phyloP scores from a whole-genome alignment of 2,113 vertebrate genomes.

The Oplegnathus fasciatus region DNA sequence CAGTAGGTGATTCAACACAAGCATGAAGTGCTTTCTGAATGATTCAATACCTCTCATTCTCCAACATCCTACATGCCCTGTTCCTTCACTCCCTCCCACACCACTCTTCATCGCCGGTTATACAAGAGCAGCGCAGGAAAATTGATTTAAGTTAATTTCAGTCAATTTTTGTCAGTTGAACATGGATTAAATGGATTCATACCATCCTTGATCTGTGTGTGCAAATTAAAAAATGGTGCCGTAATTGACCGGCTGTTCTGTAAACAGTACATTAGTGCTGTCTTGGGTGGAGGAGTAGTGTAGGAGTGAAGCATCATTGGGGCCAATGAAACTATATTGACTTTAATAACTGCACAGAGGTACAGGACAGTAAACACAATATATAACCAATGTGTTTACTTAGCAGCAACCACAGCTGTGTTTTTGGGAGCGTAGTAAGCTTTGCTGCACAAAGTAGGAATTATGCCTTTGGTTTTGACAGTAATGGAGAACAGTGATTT shows the following conservation, averaged over 20 bases:
- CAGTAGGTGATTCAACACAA: slow-evolving; percentile 31
- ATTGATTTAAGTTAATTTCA: slow-evolving; percentile 38
- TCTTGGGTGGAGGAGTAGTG: slow-evolving; percentile 28
- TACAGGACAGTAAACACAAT: neutral
- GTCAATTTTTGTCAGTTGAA: neutral
- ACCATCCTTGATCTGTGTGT: neutral
- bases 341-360: slow-evolving; percentile 14
- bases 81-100: slow-evolving; percentile 75
- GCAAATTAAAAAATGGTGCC: neutral
- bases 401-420: neutral
- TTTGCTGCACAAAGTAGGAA: neutral
- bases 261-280: slow-evolving; percentile 1
- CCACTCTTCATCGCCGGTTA: slow-evolving; percentile 60
- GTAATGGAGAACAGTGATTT: neutral
- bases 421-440: neutral
- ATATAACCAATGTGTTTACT: neutral
- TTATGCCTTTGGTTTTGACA: neutral
- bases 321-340: slow-evolving; percentile 13
- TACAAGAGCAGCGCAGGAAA: slow-evolving; percentile 53
- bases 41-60: slow-evolving; percentile 67
- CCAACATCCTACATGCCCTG: slow-evolving; percentile 71
- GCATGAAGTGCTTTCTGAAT: slow-evolving; percentile 62
- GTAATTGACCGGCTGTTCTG: neutral
- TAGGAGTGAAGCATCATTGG: slow-evolving; percentile 20
- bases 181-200: slow-evolving; percentile 3